Evolutionary conservation across 2,888 invertebrate species (phyloP).

Genomic region (Phyllotreta striolata): DNA sequence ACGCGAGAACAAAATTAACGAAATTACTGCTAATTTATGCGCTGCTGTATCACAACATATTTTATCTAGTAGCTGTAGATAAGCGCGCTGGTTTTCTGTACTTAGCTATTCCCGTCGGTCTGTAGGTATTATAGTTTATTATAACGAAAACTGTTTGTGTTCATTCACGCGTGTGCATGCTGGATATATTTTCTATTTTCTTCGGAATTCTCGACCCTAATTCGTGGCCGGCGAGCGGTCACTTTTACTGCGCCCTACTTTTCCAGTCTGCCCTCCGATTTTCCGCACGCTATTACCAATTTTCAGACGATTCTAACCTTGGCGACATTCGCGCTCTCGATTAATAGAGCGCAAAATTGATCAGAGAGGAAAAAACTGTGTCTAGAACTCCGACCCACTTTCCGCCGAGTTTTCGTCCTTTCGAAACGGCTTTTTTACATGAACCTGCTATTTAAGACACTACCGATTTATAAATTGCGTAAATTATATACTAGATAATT

Average conservation of each 20-base stretch:
- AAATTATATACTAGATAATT: no score
- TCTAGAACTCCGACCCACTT: neutral
- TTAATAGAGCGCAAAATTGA: conserved; percentile 2
- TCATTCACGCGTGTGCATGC: no score
- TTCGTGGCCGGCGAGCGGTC: conserved; percentile 9
- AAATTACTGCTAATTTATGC: no score
- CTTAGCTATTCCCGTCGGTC: neutral
- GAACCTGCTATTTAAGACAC: neutral
- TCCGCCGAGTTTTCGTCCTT: neutral
- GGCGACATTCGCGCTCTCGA: neutral
- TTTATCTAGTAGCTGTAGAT: no score
- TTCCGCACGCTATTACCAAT: conserved; percentile 27
- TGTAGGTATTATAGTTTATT: no score
- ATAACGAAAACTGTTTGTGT: neutral
- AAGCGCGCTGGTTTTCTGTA: no score
- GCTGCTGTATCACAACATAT: neutral
- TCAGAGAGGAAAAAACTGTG: neutral
- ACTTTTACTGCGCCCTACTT: conserved; percentile 1
- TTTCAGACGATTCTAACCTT: conserved; percentile 7
- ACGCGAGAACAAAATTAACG: no score
- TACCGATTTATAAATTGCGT: neutral
- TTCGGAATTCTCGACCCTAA: neutral
- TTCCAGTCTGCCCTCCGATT: conserved; percentile 8
- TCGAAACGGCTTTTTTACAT: conserved; percentile 10
- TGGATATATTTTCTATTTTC: neutral